phyloP scores from a whole-genome alignment of 2,888 invertebrate genomes.

The Drosophila paranaensis region DNA sequence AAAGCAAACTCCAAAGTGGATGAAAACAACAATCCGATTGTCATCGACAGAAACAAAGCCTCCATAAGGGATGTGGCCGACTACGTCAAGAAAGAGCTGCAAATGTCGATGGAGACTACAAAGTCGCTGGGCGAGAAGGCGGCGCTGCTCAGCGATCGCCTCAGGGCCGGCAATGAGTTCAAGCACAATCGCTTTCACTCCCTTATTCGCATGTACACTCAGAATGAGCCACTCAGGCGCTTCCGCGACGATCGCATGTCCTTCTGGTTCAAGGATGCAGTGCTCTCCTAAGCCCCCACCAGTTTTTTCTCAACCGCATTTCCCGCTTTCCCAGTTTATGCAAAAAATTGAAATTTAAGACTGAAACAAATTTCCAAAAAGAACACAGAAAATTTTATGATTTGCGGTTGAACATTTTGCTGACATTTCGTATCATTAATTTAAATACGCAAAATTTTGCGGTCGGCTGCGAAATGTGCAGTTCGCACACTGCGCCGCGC shows the following conservation, averaged over 20 bases:
- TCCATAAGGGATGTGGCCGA: constrained; percentile 20
- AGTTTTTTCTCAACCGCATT: neutral
- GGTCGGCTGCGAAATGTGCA: constrained; percentile 49
- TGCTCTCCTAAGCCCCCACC: constrained; percentile 49
- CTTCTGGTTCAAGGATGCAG: constrained; percentile 58
- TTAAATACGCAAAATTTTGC: constrained; percentile 66
- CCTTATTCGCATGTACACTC: constrained; percentile 33
- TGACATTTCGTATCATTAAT: constrained; percentile 68
- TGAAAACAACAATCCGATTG: neutral
- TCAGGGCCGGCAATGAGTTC: constrained; percentile 57
- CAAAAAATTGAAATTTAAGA: constrained; percentile 2
- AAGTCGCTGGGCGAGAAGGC: constrained; percentile 38
- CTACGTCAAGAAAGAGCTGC: constrained; percentile 12
- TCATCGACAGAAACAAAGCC: neutral
- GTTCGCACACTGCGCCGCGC: constrained; percentile 22
- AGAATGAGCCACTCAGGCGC: constrained; percentile 32
- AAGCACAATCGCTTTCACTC: constrained; percentile 49
- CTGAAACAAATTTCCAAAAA: constrained; percentile 7
- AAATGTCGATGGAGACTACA: constrained; percentile 9
- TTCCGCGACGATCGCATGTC: constrained; percentile 59
- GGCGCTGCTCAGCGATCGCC: constrained; percentile 39
- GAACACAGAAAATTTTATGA: constrained; percentile 42
- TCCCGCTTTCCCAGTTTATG: neutral
- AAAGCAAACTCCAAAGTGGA: neutral
- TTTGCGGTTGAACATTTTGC: constrained; percentile 66